Evolutionary conservation across 2,113 vertebrate species (phyloP).

Genomic region (Columba janthina): DNA sequence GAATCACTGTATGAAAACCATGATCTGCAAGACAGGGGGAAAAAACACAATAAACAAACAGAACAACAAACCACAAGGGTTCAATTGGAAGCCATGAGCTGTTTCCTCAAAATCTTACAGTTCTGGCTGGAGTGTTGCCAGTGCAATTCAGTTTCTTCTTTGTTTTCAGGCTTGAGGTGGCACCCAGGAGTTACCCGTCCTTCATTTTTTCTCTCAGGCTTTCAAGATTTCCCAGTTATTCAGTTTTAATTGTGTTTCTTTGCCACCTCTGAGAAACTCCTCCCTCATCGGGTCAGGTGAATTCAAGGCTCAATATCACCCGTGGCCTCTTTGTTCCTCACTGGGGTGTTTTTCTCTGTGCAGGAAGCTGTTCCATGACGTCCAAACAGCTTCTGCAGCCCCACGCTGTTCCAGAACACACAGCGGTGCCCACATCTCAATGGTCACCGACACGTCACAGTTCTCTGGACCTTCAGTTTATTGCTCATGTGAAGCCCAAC

Average conservation of each 20-base stretch:
- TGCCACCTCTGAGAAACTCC: not conserved
- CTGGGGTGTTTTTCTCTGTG: fast-evolving
- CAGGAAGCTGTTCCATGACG: not conserved
- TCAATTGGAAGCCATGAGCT: not conserved
- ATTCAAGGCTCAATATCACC: not conserved
- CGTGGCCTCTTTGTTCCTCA: not conserved
- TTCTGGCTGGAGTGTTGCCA: not conserved
- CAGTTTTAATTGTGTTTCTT: not conserved
- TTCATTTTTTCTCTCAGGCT: not conserved
- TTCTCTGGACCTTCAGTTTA: fast-evolving
- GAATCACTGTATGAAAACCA: not conserved
- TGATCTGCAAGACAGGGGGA: not conserved
- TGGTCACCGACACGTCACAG: not conserved
- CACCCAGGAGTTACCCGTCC: not conserved
- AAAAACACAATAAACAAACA: not conserved
- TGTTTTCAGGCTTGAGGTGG: not conserved
- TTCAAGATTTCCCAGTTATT: not conserved
- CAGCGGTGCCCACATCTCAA: fast-evolving
- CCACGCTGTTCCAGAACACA: not conserved
- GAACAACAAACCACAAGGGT: not conserved
- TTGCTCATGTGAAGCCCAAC: fast-evolving
- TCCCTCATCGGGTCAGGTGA: not conserved
- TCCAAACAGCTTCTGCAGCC: fast-evolving
- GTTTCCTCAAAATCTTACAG: not conserved
- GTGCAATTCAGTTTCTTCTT: not conserved